These are phyloP conservation scores for Chrysolina haemoptera DNA, from an alignment of 2,888 invertebrate species.

Conservation along the genomic window DNA sequence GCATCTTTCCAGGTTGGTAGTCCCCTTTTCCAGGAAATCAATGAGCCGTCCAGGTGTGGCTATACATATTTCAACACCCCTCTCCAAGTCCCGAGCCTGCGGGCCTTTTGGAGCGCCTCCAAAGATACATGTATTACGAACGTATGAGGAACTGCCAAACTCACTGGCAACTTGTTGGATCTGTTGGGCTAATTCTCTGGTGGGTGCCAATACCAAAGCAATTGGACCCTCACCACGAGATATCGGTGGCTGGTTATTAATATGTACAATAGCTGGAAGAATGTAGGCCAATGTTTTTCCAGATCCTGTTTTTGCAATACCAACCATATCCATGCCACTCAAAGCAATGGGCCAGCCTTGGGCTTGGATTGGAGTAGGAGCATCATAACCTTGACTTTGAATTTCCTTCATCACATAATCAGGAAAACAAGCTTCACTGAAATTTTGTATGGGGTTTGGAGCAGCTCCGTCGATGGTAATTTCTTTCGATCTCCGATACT, in stretches of 20 bases:
- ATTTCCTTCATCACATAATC: slow-evolving; percentile 84
- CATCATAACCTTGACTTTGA: slow-evolving; percentile 75
- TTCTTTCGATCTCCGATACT: slow-evolving; percentile 84
- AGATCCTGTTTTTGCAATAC: slow-evolving; percentile 89
- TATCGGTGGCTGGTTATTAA: slow-evolving; percentile 86
- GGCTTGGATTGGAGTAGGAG: slow-evolving; percentile 90
- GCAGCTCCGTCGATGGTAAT: slow-evolving; percentile 87
- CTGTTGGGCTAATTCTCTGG: slow-evolving; percentile 84
- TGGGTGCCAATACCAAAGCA: slow-evolving; percentile 84
- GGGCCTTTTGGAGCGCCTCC: slow-evolving; percentile 94
- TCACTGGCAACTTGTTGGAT: slow-evolving; percentile 90
- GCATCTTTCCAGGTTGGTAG: slow-evolving; percentile 79
- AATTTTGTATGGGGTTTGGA: slow-evolving; percentile 85
- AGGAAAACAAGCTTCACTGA: slow-evolving; percentile 86
- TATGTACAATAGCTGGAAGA: slow-evolving; percentile 91
- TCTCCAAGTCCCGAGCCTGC: slow-evolving; percentile 80
- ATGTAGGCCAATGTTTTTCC: slow-evolving; percentile 89
- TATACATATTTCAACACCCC: slow-evolving; percentile 87
- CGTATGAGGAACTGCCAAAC: slow-evolving; percentile 86
- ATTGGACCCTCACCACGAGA: slow-evolving; percentile 89
- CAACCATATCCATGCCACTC: slow-evolving; percentile 88
- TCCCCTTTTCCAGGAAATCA: slow-evolving; percentile 85
- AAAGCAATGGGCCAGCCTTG: slow-evolving; percentile 92
- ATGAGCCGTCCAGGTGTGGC: slow-evolving; percentile 93
- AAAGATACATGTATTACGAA: slow-evolving; percentile 90